Conservation (phyloP, 1,140 invertebrate genomes). For the Adelges cooleyi region DNA sequence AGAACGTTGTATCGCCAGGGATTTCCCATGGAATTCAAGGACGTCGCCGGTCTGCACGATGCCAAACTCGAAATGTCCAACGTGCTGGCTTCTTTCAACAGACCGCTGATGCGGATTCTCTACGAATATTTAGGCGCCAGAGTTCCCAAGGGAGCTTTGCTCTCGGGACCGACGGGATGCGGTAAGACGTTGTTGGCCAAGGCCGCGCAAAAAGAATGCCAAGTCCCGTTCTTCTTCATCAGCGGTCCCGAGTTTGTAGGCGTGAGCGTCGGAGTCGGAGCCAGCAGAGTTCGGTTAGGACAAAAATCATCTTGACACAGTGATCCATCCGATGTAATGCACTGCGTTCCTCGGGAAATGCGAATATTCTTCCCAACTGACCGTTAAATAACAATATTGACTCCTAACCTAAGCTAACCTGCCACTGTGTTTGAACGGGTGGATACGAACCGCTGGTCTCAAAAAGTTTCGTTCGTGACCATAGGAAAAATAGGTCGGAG, state of each 20-base stretch:
- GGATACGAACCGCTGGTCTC: no score
- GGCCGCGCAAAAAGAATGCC: constrained; percentile 77
- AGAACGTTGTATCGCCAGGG: no score
- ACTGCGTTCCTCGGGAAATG: no score
- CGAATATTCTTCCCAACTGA: no score
- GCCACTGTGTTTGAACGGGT: no score
- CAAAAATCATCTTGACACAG: no score
- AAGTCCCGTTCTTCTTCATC: constrained; percentile 82
- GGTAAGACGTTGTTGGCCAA: constrained; percentile 89
- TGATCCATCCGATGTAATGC: no score
- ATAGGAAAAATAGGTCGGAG: no score
- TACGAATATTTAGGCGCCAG: constrained; percentile 89
- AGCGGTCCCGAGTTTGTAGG: constrained; percentile 92
- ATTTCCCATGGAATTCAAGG: no score
- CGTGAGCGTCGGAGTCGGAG: constrained; percentile 89
- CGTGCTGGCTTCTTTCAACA: constrained; percentile 95
- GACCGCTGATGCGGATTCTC: constrained; percentile 73
- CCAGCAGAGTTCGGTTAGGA: constrained; percentile 58
- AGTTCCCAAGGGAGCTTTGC: constrained; percentile 46
- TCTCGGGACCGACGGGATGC: constrained; percentile 79
- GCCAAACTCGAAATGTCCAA: constrained; percentile 97
- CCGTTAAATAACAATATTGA: no score
- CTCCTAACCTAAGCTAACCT: no score
- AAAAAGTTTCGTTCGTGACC: no score
- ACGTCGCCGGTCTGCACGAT: constrained; percentile 92